Evolutionary conservation across 2,888 invertebrate species (phyloP), one percentile per base, ranked within the genome.

Genomic region (Platynereis dumerilii): DNA sequence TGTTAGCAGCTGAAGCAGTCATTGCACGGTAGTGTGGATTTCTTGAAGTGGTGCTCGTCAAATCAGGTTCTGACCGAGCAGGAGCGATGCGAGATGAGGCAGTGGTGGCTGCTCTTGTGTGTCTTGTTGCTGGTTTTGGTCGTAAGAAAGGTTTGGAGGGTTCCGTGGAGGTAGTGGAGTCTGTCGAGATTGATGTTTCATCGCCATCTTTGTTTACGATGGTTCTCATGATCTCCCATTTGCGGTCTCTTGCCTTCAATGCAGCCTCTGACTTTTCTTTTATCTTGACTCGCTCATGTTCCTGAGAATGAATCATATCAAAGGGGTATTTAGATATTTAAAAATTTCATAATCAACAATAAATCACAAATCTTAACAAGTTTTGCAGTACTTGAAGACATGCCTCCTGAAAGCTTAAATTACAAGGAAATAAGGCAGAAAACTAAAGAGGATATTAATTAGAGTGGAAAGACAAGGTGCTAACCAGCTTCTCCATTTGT

Each of bases 61-160:
- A 56, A 74, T 80, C 79, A 1, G 78, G 76, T 52, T 81, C 80
- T 5, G 80, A 81, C 60, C 74, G 73, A 26, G 79, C 76, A 39
- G 74, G 69, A 29, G 44, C 29, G 29, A 71, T 60, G 52, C 67
- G 60, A 12, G 65, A 27, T 45, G n/a, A 20, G 12, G 39, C 52
- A 42, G 42, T 22, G 22, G 20, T 39, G 2, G 52, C 45, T 42
- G 29, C 60, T 39, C 39, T n/a, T 26, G 56, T 57, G 44, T 54
- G 68, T 34, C 54, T 26, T n/a, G 24, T 26, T 24, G 34, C 71
- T 72, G 24, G 71, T 70, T 66, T 69, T 70, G 17, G 72, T 71
- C 39, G 75, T 61, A 2, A 75, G 73, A 65, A 75, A 74, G 2
- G 56, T 20, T 7, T 58, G 29, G 12, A 62, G 55, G 39, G 55